Conservation (phyloP, 2,113 vertebrate genomes). For the Solea solea region DNA sequence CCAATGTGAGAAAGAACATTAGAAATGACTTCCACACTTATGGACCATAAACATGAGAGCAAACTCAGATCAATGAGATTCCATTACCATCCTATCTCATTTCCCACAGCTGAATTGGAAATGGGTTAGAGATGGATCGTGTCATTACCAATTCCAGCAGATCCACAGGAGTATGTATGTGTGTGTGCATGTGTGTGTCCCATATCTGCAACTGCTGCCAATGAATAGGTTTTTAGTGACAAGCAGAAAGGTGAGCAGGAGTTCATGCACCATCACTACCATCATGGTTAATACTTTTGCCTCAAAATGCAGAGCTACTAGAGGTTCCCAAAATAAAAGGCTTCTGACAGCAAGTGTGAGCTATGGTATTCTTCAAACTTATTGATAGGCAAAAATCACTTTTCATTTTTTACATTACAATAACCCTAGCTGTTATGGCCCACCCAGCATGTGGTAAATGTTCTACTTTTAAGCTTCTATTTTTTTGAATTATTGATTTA, state of each 20-base stretch:
- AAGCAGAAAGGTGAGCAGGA: conserved; percentile 76
- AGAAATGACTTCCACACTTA: conserved; percentile 76
- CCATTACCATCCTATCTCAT: conserved; percentile 81
- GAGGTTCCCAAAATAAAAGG: conserved; percentile 29
- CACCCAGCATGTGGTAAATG: not conserved
- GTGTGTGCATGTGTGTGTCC: conserved; percentile 21
- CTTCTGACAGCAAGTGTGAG: too few species aligned
- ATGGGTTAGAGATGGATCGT: conserved; percentile 79
- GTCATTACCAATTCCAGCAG: conserved; percentile 77
- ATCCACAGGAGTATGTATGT: conserved; percentile 54
- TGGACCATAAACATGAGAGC: conserved; percentile 76
- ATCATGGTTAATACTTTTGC: conserved; percentile 49
- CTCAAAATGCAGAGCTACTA: conserved; percentile 17
- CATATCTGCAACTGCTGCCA: conserved; percentile 62
- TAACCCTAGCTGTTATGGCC: not conserved
- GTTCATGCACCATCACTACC: conserved; percentile 66
- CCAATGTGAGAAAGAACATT: conserved; percentile 66
- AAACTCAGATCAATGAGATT: conserved; percentile 83
- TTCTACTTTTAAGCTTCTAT: not conserved
- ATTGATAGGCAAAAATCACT: conserved; percentile 12
- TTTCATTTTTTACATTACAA: not conserved
- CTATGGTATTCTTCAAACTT: not conserved
- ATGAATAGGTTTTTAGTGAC: conserved; percentile 76
- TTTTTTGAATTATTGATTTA: conserved; percentile 2
- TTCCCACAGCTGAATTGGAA: conserved; percentile 78